Evolutionary conservation across 1,140 invertebrate genomes (phyloP), one percentile per base, ranked within the genome.

Genomic region (Calliphora vicina): DNA sequence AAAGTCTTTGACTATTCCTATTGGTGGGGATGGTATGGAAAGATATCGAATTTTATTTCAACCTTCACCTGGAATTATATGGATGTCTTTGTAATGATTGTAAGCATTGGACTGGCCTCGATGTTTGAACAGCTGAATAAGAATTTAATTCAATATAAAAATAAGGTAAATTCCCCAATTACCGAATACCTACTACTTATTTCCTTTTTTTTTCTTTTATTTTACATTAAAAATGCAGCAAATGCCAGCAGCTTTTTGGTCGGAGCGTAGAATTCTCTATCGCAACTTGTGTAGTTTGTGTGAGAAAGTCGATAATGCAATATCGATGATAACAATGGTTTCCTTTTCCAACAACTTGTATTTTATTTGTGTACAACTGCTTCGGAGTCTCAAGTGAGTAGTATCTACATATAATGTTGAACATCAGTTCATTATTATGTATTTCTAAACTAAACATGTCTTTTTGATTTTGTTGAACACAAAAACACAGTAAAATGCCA

Each of bases 271-370:
- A 15, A 87, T 87, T 67, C 87, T 90, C 72, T 90, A 90, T 57
- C 86, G 89, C 8, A 90, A 89, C 71, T 82, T 90, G 15, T 90
- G 89, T 82, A 86, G 85, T n/a, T 25, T 90, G 13, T 90, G 89
- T 72, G 84, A 84, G 17, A 86, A 84, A 43, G 86, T 90, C 83
- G 89, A 90, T 72, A 82, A 86, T 61, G 88, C 88, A 8, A 89
- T 90, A n/a, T 89, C 89, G 1, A 29, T 90, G 0, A 90, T 90
- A 0, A 90, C 88, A 6, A 90, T 90, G 86, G 83, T 90, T 9
- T 88, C 88, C 26, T 88, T 90, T n/a, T 89, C 88, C 20, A 90
- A 90, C 29, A 90, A 90, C 82, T 85, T 90, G 1, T 90, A 90
- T 80, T 90, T 90, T 15, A 90, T 90, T 82, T 90, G 88, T 73